A percentile compares a stretch with the other conserved stretches of the same genome.
Evolutionary conservation across 2,113 vertebrate genomes (phyloP).

Genomic region (Pterocles orientalis): DNA sequence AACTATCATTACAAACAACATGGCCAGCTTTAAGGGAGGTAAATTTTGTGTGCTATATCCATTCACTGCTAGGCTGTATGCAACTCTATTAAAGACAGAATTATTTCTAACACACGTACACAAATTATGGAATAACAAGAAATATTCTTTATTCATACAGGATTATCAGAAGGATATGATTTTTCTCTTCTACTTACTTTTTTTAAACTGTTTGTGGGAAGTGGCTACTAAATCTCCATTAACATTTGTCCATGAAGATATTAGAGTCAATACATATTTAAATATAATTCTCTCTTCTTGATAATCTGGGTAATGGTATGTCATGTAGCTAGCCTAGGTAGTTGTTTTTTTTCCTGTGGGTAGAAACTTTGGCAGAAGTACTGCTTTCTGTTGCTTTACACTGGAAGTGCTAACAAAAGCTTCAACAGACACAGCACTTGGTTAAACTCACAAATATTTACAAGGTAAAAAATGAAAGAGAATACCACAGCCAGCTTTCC

Average conservation of each 20-base stretch:
- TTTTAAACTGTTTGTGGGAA: not conserved
- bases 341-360: not conserved
- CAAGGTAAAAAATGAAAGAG: not conserved
- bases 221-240: not conserved
- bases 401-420: not conserved
- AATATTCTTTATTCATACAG: not conserved
- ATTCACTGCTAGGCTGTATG: not conserved
- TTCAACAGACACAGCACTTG: not conserved
- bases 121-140: not conserved
- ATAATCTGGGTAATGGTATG: not conserved
- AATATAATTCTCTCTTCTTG: not conserved
- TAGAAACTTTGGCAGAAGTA: not conserved
- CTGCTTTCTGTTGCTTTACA: not conserved
- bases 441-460: constrained; percentile 46
- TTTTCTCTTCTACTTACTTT: not conserved
- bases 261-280: not conserved
- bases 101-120: not conserved
- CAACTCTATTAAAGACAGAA: not conserved
- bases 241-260: not conserved
- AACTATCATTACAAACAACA: not conserved
- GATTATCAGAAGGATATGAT: not conserved
- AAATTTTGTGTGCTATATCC: not conserved
- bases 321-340: not conserved
- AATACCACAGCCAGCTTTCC: not conserved
- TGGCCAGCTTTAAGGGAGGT: not conserved